Evolutionary conservation across 2,797 vertebrate species (phyloP).

Genomic region (Xiphorhynchus erythropygius): DNA sequence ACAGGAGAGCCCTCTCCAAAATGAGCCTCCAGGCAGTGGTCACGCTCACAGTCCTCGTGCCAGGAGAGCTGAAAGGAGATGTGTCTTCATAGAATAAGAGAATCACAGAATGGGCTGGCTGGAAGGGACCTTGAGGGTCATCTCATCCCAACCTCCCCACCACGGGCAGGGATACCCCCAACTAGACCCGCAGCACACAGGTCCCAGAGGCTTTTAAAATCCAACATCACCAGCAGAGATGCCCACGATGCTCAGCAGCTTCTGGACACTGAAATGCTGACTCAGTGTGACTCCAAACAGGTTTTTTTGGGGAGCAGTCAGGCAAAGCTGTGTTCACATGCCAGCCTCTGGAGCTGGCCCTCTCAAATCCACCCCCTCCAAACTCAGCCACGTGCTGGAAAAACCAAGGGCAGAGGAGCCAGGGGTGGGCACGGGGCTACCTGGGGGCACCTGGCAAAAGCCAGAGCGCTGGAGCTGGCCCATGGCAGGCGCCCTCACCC

Average conservation of each 20-base stretch:
- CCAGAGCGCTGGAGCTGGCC: background rate
- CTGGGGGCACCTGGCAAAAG: accelerated
- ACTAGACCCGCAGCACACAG: accelerated
- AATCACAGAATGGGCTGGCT: background rate
- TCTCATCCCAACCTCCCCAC: accelerated
- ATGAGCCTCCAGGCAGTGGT: background rate
- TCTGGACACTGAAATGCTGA: accelerated
- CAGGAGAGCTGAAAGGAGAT: background rate
- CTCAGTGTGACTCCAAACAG: accelerated
- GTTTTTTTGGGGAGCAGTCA: background rate
- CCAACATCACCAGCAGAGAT: background rate
- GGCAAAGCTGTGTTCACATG: accelerated
- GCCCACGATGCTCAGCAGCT: background rate
- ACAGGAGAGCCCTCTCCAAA: background rate
- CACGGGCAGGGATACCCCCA: background rate
- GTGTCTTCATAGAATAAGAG: background rate
- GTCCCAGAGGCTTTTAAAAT: background rate
- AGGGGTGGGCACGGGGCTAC: accelerated
- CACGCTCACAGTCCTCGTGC: background rate
- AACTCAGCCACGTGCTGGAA: background rate
- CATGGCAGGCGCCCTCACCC: background rate
- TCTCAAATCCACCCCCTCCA: accelerated
- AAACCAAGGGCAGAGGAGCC: background rate
- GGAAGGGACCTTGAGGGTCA: background rate
- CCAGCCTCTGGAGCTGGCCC: background rate